A percentile compares a stretch with the other conserved stretches of the same genome.
phyloP scores from a whole-genome alignment of 92 coral and sea anemone species.

The Desmophyllum pertusum region DNA sequence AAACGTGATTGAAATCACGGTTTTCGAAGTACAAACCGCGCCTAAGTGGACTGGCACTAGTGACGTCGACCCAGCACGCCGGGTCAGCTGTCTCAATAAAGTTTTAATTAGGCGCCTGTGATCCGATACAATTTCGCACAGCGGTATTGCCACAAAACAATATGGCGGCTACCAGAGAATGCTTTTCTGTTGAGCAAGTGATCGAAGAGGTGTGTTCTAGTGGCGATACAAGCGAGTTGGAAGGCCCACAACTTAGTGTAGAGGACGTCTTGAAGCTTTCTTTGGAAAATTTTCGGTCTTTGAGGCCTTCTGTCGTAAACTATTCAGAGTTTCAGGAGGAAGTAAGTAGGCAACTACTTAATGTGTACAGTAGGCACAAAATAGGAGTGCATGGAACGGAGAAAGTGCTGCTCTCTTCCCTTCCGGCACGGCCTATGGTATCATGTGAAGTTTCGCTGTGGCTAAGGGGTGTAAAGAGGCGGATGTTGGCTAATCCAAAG shows the following conservation, averaged over 20 bases:
- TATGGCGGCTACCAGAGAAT: constrained; percentile 10
- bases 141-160: constrained; percentile 24
- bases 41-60: too few species aligned
- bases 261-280: constrained; percentile 24
- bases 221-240: not conserved
- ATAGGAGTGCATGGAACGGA: constrained; percentile 19
- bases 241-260: constrained; percentile 24
- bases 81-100: constrained; percentile 18
- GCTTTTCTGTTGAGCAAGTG: constrained; percentile 23
- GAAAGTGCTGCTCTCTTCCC: constrained; percentile 3
- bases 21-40: too few species aligned
- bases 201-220: constrained; percentile 3
- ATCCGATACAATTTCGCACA: too few species aligned
- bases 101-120: not conserved
- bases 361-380: constrained; percentile 8
- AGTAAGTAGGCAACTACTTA: not conserved
- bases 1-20: too few species aligned
- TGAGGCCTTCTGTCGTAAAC: constrained; percentile 7
- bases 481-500: constrained; percentile 49
- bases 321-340: not conserved
- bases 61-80: too few species aligned
- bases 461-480: constrained; percentile 42
- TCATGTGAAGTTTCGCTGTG: constrained; percentile 49
- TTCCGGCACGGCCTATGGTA: constrained; percentile 9
- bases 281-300: constrained; percentile 18